Conservation (phyloP, 2,888 invertebrate species). For the Andrena fulva region DNA sequence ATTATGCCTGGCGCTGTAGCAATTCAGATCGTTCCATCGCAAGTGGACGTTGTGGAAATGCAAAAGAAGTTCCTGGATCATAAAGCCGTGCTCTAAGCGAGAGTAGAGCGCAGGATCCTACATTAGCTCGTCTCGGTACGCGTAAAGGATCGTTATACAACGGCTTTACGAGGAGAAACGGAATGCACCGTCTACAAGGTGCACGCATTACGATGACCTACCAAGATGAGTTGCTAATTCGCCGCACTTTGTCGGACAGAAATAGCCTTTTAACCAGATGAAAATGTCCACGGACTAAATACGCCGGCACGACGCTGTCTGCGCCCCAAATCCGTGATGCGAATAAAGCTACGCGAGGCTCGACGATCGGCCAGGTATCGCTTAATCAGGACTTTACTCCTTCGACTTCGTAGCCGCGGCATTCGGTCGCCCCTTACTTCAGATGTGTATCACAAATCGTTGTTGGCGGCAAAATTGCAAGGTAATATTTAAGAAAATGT, state of each 20-base stretch:
- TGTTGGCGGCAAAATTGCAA: neutral
- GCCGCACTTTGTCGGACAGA: slow-evolving; percentile 23
- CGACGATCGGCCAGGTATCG: neutral
- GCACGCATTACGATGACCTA: slow-evolving; percentile 43
- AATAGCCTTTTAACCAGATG: slow-evolving; percentile 44
- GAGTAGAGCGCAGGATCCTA: neutral
- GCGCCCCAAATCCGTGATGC: slow-evolving; percentile 38
- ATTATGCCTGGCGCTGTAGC: neutral
- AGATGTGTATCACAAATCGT: neutral
- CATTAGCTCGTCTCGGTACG: slow-evolving; percentile 22
- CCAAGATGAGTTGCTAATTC: slow-evolving; percentile 50
- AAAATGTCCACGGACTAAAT: slow-evolving; percentile 47
- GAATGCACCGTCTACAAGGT: slow-evolving; percentile 16
- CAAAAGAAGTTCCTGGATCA: neutral
- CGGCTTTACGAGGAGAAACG: slow-evolving; percentile 45
- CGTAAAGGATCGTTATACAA: slow-evolving; percentile 30
- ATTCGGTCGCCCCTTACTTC: neutral
- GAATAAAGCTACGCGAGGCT: slow-evolving; percentile 3
- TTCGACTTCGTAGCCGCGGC: neutral
- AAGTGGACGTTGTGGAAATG: neutral
- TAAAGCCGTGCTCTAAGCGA: neutral
- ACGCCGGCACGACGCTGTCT: slow-evolving; percentile 18
- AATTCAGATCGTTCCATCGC: neutral
- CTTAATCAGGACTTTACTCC: neutral
- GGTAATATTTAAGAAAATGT: neutral